Evolutionary conservation across 2,797 vertebrate genomes (phyloP).

Genomic region (Tapirus indicus): DNA sequence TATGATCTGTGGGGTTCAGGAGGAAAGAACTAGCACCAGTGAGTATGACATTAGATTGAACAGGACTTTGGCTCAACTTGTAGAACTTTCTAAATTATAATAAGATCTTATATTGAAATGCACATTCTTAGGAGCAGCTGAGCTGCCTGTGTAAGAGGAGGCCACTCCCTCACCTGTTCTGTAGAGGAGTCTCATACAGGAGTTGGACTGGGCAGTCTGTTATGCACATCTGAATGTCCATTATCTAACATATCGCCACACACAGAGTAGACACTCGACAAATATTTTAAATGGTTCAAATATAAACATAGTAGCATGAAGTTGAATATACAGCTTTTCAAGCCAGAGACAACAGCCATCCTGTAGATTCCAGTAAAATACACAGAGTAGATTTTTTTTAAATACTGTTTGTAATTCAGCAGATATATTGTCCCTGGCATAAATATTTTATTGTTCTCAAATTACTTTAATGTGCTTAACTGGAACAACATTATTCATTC

Average conservation of each 20-base stretch:
- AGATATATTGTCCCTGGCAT: not conserved
- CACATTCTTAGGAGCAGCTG: not conserved
- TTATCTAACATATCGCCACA: not conserved
- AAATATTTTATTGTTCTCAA: constrained; percentile 22
- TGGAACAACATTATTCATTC: not conserved
- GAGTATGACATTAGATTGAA: not conserved
- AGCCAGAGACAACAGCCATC: not conserved
- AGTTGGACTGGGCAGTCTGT: not conserved
- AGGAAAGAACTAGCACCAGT: not conserved
- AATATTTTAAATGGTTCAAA: constrained; percentile 4
- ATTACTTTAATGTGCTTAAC: not conserved
- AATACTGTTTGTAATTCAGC: not conserved
- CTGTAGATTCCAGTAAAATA: not conserved
- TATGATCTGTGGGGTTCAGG: not conserved
- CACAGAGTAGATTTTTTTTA: not conserved
- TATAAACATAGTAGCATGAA: not conserved
- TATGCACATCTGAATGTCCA: not conserved
- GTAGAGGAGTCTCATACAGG: not conserved
- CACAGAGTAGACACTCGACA: not conserved
- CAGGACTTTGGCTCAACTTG: not conserved
- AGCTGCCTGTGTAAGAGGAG: not conserved
- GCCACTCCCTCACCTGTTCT: not conserved
- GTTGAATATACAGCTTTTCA: constrained; percentile 14
- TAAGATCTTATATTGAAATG: not conserved
- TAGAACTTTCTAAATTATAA: not conserved